A percentile compares a stretch with the other conserved stretches of the same genome.
phyloP scores from a whole-genome alignment of 1,140 invertebrate species.

The Ostrea denselamellosa region DNA sequence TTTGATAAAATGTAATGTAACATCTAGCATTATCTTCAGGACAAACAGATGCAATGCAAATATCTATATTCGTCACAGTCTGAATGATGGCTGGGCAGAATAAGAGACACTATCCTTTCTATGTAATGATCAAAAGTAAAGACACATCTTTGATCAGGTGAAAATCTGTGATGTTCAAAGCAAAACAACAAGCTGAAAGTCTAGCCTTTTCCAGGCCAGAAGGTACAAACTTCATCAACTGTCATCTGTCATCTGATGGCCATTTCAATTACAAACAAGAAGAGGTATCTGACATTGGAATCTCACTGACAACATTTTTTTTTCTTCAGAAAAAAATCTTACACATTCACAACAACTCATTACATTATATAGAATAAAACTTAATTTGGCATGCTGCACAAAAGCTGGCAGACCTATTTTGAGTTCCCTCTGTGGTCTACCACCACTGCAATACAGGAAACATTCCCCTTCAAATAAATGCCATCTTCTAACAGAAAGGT shows the following conservation, averaged over 20 bases:
- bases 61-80: not conserved
- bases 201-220: not conserved
- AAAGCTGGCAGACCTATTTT: not conserved
- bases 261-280: not conserved
- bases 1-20: too few relatives aligned
- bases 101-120: conserved; percentile 19
- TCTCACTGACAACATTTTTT: not conserved
- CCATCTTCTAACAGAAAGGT: not conserved
- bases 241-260: conserved; percentile 18
- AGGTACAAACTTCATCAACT: conserved; percentile 23
- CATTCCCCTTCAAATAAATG: conserved; percentile 21
- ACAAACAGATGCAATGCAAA: conserved; percentile 22
- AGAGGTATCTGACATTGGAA: not conserved
- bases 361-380: not conserved
- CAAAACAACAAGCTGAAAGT: not conserved
- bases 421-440: not conserved
- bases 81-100: conserved; percentile 4
- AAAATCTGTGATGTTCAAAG: conserved; percentile 37
- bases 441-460: not conserved
- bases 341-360: not conserved
- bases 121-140: conserved; percentile 28
- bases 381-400: not conserved
- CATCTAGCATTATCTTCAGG: not conserved
- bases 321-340: not conserved
- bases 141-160: conserved; percentile 34